Conservation (phyloP, 1,140 invertebrate species). For the Nephotettix cincticeps region DNA sequence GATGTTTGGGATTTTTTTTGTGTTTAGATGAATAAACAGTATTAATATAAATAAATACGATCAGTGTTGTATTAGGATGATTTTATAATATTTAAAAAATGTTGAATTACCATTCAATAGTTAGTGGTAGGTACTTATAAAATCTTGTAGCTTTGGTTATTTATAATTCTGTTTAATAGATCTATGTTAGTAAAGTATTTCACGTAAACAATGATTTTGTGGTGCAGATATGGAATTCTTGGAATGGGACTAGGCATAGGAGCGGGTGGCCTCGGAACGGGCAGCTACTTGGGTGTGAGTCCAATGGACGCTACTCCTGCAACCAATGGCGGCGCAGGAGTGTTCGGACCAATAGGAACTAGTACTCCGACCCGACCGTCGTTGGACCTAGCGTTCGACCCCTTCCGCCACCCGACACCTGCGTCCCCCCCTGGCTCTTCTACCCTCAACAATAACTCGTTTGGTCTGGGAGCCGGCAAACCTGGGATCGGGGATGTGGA, state of each 20-base stretch:
- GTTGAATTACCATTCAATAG: no score
- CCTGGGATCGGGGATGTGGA: constrained; percentile 9
- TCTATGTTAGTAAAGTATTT: no score
- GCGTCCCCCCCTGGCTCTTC: constrained; percentile 60
- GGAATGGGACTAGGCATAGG: constrained; percentile 82
- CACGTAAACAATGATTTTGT: background rate
- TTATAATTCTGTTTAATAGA: no score
- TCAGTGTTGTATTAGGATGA: no score
- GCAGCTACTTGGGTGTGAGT: constrained; percentile 49
- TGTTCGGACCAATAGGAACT: constrained; percentile 78
- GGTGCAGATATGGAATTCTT: constrained; percentile 73
- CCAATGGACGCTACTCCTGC: constrained; percentile 59
- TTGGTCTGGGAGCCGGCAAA: constrained; percentile 51
- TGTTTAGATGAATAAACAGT: no score
- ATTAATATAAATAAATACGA: no score
- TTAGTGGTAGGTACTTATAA: no score
- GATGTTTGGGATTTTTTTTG: no score
- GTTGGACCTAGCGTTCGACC: constrained; percentile 63
- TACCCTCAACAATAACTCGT: constrained; percentile 68
- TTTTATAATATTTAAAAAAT: no score
- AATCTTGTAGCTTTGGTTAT: no score
- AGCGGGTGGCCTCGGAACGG: constrained; percentile 46
- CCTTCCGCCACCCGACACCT: constrained; percentile 66
- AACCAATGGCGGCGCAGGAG: constrained; percentile 59
- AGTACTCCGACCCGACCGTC: constrained; percentile 43